Base-by-base conservation (phyloP, 1,140 invertebrate species). In the Atopsyche davidsoni region DNA sequence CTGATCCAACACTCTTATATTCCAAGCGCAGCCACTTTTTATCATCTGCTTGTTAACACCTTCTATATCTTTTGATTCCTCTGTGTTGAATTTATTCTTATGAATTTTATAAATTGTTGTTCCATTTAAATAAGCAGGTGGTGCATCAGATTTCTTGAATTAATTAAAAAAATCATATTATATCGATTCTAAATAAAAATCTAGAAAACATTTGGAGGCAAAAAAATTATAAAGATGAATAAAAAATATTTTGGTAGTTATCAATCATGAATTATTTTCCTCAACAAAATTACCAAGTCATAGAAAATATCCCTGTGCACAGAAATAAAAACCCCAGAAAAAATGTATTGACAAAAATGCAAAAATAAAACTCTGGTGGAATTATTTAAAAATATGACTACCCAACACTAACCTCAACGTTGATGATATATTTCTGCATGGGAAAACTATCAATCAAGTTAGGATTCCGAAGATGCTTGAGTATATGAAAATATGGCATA, bases 401-500 rank as follows among this genome's bases (percentile, higher is more conserved):
- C 4, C 4, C 17, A 10, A 25, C 41, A 47, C 57, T 60, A 58
- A 76, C 75, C 46, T 76, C 56, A 4, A 75, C 75, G 34, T 75
- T 60, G 3, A 83, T 64, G 48, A 84, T 78, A 59, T 84, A 86
- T 51, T 75, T 71, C 28, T 73, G 65, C 79, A 87, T 79, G 0
- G 82, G 75, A 59, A 86, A 78, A 39, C 74, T 64, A 4, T 73
- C 54, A 0, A 70, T 61, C 46, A 72, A 67, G 21, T 65, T 62
- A 24, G 79, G 73, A 2, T 67, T 67, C 58, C 82, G 74, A 1
- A 87, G 58, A 11, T 75, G 79, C 43, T 74, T 77, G 23, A 85
- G 65, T 0, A 83, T 76, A 31, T 78, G 78, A 35, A 73, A 70
- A 59, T 86, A 86, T 0, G 83, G 80, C 59, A 85, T 80, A 62